These are phyloP conservation scores for Cavia porcellus DNA, from an alignment of 2,113 vertebrate species.

Conservation along the genomic window DNA sequence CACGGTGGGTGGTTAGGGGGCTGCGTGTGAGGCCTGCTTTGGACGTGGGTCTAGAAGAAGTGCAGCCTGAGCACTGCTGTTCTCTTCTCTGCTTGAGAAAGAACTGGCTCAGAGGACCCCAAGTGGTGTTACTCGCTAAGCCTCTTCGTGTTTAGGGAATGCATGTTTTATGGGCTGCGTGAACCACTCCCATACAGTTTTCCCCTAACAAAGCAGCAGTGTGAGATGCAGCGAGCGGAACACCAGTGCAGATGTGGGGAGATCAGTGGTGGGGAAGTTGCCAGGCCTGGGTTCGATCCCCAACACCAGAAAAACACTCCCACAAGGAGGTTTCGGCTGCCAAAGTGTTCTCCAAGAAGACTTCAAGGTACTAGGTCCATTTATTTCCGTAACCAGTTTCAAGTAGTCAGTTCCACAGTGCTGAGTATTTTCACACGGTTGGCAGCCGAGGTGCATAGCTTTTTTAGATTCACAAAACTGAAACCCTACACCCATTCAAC, in stretches of 20 bases:
- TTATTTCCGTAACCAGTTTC: not conserved
- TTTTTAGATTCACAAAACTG: not conserved
- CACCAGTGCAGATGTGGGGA: not conserved
- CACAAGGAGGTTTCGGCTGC: not conserved
- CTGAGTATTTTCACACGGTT: too few relatives aligned
- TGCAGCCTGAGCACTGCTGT: not conserved
- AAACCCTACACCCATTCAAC: not conserved
- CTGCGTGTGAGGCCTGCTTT: not conserved
- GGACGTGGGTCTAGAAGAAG: not conserved
- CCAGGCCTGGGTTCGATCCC: not conserved
- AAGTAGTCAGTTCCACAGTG: not conserved
- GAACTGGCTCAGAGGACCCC: not conserved
- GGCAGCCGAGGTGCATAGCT: not conserved
- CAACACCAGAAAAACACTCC: not conserved
- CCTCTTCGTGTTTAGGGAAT: not conserved
- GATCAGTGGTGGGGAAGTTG: not conserved
- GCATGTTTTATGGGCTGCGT: accelerated
- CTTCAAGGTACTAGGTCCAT: not conserved
- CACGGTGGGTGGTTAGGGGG: accelerated
- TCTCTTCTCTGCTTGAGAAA: not conserved
- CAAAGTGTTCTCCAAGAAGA: not conserved
- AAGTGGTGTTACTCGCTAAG: not conserved
- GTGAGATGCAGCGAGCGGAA: conserved; percentile 17
- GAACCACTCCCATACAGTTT: not conserved
- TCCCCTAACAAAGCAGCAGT: not conserved